phyloP scores from a whole-genome alignment of 2,113 vertebrate genomes.

The Cygnus buccinator region DNA sequence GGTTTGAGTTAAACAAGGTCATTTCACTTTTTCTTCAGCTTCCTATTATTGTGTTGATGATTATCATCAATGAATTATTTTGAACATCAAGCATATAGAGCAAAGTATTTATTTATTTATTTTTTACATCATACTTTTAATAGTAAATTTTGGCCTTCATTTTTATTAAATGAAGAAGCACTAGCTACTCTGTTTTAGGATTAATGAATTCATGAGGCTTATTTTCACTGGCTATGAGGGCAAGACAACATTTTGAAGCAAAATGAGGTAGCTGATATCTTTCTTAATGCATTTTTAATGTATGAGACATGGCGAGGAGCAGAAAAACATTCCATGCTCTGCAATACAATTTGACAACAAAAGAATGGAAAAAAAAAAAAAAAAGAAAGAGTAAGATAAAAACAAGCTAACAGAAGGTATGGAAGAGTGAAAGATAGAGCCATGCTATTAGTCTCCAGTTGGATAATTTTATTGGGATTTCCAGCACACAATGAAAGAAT shows the following conservation, averaged over 20 bases:
- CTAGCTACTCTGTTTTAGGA: background rate
- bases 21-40: background rate
- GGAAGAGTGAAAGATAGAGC: background rate
- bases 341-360: background rate
- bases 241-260: constrained; percentile 10
- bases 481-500: background rate
- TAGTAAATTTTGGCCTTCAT: background rate
- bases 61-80: background rate
- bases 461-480: constrained; percentile 8
- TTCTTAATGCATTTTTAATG: constrained; percentile 42
- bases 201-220: constrained; percentile 14
- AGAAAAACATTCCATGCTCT: background rate
- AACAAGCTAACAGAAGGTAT: background rate
- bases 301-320: background rate
- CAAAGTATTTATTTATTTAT: background rate
- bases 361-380: background rate
- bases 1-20: background rate
- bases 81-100: background rate
- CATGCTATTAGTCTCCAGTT: background rate
- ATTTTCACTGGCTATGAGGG: constrained; percentile 4
- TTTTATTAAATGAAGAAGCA: background rate
- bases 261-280: background rate
- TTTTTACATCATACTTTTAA: background rate
- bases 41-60: background rate
- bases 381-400: background rate